Evolutionary conservation across 2,888 invertebrate genomes (phyloP), one percentile per base, ranked within the genome.

Genomic region (Onchidella celtica): DNA sequence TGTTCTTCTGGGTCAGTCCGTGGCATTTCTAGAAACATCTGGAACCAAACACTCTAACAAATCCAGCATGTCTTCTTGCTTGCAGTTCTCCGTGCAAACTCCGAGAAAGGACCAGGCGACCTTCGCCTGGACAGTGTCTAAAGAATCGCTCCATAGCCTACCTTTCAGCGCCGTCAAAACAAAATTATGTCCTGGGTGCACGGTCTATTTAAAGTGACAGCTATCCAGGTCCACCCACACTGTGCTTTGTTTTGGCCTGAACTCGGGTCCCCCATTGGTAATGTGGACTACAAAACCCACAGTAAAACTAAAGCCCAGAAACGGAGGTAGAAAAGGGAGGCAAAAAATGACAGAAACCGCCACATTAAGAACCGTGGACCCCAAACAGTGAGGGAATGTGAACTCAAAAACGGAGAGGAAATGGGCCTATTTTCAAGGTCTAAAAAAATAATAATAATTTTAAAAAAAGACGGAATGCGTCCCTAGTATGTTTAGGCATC

Each of bases 341-440:
- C 6, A 47, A 47, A 17, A 11, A 47, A 47, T 11, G 17, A 47
- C 47, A 47, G 47, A n/a, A n/a, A n/a, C n/a, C n/a, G n/a, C 47
- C 17, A 47, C 59, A 24, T n/a, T 59, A 14, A n/a, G n/a, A 24
- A n/a, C 59, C 24, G n/a, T 59, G 3, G 24, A 24, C 17, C 59
- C 24, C 4, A n/a, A n/a, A n/a, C 17, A 59, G 59, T 17, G 6
- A 17, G n/a, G 6, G 32, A 14, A n/a, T 6, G 32, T 32, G 34
- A 36, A 3, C 17, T 4, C 29, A 24, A 69, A 69, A 69, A n/a
- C 27, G 29, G 65, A 75, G 29, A 2, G 32, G 63, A 76, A 76
- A 29, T 47, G 38, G 65, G 63, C 47, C 65, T 76, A 21, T 36
- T 76, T 76, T 66, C 65, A 65, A 63, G 27, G 32, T 29, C 57